phyloP scores from a whole-genome alignment of 1,140 invertebrate genomes.

The Trinorchestia longiramus region DNA sequence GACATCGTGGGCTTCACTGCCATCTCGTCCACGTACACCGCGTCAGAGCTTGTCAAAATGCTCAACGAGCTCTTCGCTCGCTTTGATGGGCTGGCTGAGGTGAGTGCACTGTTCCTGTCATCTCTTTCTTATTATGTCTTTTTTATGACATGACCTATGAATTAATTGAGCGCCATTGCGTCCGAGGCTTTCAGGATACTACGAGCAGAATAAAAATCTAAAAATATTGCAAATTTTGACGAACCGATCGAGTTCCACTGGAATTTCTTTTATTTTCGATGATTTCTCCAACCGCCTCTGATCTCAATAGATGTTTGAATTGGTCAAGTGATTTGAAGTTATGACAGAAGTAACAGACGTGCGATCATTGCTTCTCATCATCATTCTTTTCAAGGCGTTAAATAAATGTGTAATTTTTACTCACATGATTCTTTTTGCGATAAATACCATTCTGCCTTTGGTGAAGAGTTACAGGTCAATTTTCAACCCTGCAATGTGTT shows the following conservation, averaged over 20 bases:
- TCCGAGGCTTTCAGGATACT: not conserved
- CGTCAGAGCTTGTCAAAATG: constrained; percentile 92
- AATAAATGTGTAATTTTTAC: not conserved
- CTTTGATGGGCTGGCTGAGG: constrained; percentile 91
- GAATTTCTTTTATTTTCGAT: not conserved
- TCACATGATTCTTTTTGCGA: not conserved
- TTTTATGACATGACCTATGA: not conserved
- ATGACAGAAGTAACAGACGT: not conserved
- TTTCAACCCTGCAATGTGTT: too few species aligned
- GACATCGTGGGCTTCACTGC: constrained; percentile 95
- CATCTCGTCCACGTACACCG: constrained; percentile 93
- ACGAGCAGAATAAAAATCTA: not conserved
- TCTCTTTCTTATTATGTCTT: not conserved
- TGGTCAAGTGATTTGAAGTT: not conserved
- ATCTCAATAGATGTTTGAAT: not conserved
- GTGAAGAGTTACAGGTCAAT: too few species aligned
- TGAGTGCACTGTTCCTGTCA: constrained; percentile 68
- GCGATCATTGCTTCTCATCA: not conserved
- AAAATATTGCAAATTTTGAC: not conserved
- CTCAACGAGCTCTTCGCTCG: constrained; percentile 93
- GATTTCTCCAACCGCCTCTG: not conserved
- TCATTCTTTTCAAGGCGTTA: not conserved
- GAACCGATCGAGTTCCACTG: not conserved
- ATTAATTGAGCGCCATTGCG: not conserved
- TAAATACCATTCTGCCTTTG: too few species aligned